phyloP scores from a whole-genome alignment of 1,140 invertebrate species.

The Meloidogyne floridensis region DNA sequence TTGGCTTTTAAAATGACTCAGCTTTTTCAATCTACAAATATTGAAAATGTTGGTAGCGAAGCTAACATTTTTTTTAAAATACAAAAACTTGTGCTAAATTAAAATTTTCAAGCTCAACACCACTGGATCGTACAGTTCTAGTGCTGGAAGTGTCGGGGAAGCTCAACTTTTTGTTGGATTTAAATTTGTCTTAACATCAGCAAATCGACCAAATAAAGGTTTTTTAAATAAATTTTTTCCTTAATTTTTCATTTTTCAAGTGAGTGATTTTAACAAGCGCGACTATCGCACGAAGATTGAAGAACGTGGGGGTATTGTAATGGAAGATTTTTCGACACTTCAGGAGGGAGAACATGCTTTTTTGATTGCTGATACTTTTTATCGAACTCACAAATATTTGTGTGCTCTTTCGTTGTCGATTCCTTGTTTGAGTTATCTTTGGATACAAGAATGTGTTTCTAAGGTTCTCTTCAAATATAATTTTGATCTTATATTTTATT shows the following conservation, averaged over 20 bases:
- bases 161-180: constrained; percentile 44
- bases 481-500: too few relatives aligned
- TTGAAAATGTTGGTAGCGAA: constrained; percentile 27
- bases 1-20: constrained; percentile 21
- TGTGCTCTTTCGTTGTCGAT: constrained; percentile 56
- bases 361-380: constrained; percentile 62
- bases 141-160: neutral
- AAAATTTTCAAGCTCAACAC: neutral
- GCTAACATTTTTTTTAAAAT: constrained; percentile 1
- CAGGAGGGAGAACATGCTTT: constrained; percentile 31
- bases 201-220: constrained; percentile 44
- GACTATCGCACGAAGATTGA: constrained; percentile 49
- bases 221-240: constrained; percentile 5
- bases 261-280: constrained; percentile 59
- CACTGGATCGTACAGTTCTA: neutral
- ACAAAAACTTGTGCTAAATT: neutral
- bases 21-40: neutral
- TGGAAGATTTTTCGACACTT: constrained; percentile 52
- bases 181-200: constrained; percentile 57
- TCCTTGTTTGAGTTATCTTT: constrained; percentile 54
- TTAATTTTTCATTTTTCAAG: constrained; percentile 27
- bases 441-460: constrained; percentile 55
- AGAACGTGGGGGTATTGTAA: constrained; percentile 51
- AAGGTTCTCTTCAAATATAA: too few relatives aligned
- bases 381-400: constrained; percentile 64